Evolutionary conservation across 2,888 invertebrate genomes (phyloP).

Genomic region (Aproaerema taeniolella): DNA sequence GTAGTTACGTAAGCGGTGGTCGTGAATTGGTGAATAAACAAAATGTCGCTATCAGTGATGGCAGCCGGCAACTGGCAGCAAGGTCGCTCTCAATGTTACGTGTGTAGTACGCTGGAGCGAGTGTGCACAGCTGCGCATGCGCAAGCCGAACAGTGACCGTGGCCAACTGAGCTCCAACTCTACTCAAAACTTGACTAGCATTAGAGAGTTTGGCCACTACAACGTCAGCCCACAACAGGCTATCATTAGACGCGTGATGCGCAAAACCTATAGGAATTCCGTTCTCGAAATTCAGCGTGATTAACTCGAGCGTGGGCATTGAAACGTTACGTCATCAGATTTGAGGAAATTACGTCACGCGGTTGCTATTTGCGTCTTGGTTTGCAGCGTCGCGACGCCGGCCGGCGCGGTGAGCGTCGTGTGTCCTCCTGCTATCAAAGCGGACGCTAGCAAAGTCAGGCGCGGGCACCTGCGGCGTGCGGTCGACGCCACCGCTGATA

Average conservation of each 20-base stretch:
- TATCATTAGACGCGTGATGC: conserved; percentile 1
- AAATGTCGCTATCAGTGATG: conserved; percentile 34
- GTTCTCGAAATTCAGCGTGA: conserved; percentile 14
- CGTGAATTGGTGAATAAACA: conserved; percentile 19
- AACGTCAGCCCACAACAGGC: too few species aligned
- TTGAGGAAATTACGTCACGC: conserved; percentile 36
- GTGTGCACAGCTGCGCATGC: conserved; percentile 41
- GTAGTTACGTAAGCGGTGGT: conserved; percentile 16
- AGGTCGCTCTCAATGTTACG: conserved; percentile 66
- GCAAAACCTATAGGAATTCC: conserved; percentile 12
- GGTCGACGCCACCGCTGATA: conserved; percentile 32
- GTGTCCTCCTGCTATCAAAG: conserved; percentile 35
- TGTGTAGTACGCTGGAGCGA: conserved; percentile 26
- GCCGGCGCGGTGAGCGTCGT: conserved; percentile 22
- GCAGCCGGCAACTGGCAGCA: conserved; percentile 50
- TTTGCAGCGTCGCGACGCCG: conserved; percentile 18
- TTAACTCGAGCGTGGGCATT: conserved; percentile 8
- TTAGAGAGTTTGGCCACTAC: too few species aligned
- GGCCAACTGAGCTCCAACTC: conserved; percentile 27
- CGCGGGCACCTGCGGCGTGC: conserved; percentile 31
- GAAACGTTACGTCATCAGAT: conserved; percentile 26
- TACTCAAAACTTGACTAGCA: too few species aligned
- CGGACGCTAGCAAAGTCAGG: conserved; percentile 34
- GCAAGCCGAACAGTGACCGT: conserved; percentile 33
- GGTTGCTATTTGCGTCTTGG: conserved; percentile 27